Base-by-base conservation (phyloP, 2,888 invertebrate species). In the Pinctada fucata region DNA sequence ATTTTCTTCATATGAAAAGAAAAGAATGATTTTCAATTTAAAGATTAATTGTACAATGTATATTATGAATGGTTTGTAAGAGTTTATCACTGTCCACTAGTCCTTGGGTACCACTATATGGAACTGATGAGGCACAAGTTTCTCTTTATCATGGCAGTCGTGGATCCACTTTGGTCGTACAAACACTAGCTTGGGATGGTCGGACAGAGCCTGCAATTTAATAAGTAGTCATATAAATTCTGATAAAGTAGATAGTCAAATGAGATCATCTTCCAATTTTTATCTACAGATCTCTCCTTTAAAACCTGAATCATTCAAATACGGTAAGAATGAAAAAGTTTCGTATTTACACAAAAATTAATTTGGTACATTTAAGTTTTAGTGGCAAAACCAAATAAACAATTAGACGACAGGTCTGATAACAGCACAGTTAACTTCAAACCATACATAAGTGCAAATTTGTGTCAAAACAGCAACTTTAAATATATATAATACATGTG, bases 121-220 rank as follows among this genome's bases (percentile, higher is more conserved):
- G 8, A 87, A 88, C 72, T 90, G 89, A 71, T 89, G 85, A 1
- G 90, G 89, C 52, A 88, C 49, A 66, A 87, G 81, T 72, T 88
- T 89, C 45, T 79, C 79, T 76, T 88, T 89, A 58, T 93, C 93
- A 89, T 94, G 94, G 87, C 95, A 95, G 77, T 93, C 92, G 93
- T 94, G 94, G 84, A 95, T 92, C 95, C 95, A 95, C 78, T 94
- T 94, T 16, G 94, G 94, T 76, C 92, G 93, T 79, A 95, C 93
- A 89, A 94, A 92, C 58, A 89, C 83, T 66, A 93, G 82, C 16
- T 85, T 85, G 2, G 90, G 86, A 82, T 93, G 91, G 72, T 92
- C 91, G 8, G 85, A 79, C 75, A 91, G 79, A 2, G 93, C 93
- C 93, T 93, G 88, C 13, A 89, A 88, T 13, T 73, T 77, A 78